Evolutionary conservation across 2,888 invertebrate genomes (phyloP), one percentile per base, ranked within the genome.

Genomic region (Cerceris rybyensis): DNA sequence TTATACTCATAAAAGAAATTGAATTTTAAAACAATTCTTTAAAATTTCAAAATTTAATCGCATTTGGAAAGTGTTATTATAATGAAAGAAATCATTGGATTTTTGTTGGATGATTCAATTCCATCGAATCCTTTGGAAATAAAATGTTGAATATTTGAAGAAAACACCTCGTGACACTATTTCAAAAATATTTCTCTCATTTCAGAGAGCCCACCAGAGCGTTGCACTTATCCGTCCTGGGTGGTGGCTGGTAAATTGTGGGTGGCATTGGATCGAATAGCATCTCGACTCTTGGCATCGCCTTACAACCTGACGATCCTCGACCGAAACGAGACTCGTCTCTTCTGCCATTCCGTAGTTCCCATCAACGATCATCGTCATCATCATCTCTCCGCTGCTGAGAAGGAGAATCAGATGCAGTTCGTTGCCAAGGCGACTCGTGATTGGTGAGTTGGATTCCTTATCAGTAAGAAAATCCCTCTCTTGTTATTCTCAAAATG

Each of bases 401-500:
- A 84, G 28, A 65, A 55, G n/a, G 87, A 88, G 43, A 85, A 78
- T 65, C 88, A 87, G 68, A 83, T 87, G 70, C 89, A 88, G 74
- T 86, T 90, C 75, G 87, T 91, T 7, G 90, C 91, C 1, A 88
- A 89, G 77, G 90, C 88, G 7, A 91, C 90, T 7, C 87, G 89
- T 13, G 90, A 88, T 75, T 91, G 91, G 91, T 91, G 64, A 90
- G 90, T 89, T 9, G 2, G 46, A 46, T 8, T 11, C 8, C 2
- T 9, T 52, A 52, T 14, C 14, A 52, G n/a, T 7, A 9, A n/a
- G 52, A 11, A 43, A 8, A 11, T 46, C 11, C 46, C 9, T 46
- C 11, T 46, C 46, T 46, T 46, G 46, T 46, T 46, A 11, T 11
- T 46, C 11, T 2, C 28, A 28, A 28, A 28, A 28, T 28, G 28